Conservation (phyloP, 2,797 vertebrate species). For the Anableps anableps region DNA sequence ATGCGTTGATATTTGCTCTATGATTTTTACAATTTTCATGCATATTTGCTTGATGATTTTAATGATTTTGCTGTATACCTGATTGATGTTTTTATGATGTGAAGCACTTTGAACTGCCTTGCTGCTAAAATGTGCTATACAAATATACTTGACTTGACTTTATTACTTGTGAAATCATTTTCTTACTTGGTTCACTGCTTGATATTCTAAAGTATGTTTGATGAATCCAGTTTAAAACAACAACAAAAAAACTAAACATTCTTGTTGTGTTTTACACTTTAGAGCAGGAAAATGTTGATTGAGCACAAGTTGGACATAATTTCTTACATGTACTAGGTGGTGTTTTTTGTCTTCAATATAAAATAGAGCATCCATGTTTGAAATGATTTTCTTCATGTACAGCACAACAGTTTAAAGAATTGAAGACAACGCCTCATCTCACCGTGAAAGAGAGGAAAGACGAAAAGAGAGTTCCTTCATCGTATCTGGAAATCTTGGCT, state of each 20-base stretch:
- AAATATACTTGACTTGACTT: too few species aligned
- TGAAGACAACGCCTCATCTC: conserved; percentile 66
- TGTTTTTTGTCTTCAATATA: neutral
- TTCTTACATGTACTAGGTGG: neutral
- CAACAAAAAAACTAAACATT: neutral
- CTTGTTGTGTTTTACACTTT: neutral
- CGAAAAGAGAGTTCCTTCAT: conserved; percentile 98
- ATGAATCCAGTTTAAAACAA: neutral
- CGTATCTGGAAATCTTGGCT: conserved; percentile 98
- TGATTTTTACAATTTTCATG: too few species aligned
- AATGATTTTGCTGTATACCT: too few species aligned
- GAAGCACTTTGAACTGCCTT: too few species aligned
- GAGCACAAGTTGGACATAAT: neutral
- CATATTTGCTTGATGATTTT: too few species aligned
- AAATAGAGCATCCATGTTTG: neutral
- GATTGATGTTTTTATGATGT: too few species aligned
- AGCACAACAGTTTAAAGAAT: neutral
- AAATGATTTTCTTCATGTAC: neutral
- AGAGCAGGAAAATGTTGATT: neutral
- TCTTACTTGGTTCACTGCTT: neutral
- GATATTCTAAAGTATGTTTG: neutral
- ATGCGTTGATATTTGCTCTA: too few species aligned
- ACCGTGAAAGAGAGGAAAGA: conserved; percentile 99
- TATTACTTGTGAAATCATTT: neutral
- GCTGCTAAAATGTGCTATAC: too few species aligned